Conservation (phyloP, 2,113 vertebrate genomes). For the Tricholaema leucomelas region DNA sequence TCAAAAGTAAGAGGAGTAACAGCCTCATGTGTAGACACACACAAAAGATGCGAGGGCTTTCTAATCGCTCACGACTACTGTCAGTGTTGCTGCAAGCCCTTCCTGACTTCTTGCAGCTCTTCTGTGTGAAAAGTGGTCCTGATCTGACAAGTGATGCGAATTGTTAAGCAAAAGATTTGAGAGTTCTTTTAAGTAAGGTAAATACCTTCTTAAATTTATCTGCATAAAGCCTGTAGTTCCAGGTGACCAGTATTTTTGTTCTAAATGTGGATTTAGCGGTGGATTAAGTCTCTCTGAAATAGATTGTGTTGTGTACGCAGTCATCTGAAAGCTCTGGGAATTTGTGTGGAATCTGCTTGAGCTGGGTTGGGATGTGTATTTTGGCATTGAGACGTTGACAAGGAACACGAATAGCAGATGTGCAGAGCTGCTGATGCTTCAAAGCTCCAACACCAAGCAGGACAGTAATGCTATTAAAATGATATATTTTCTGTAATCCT, state of each 20-base stretch:
- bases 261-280: conserved; percentile 33
- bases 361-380: conserved; percentile 1
- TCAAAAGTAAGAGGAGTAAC: neutral
- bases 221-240: neutral
- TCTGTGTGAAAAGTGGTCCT: neutral
- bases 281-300: conserved; percentile 50
- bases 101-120: neutral
- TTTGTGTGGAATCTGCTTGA: neutral
- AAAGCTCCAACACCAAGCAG: conserved; percentile 34
- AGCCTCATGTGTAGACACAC: accelerated
- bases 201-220: conserved; percentile 33
- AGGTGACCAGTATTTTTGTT: neutral
- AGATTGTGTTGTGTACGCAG: conserved; percentile 1
- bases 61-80: neutral
- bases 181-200: neutral
- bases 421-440: conserved; percentile 20
- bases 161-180: neutral
- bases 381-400: neutral
- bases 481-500: conserved; percentile 44
- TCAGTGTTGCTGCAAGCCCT: neutral
- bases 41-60: neutral
- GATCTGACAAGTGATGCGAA: neutral
- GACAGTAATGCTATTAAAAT: conserved; percentile 52
- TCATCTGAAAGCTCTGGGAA: neutral
- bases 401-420: neutral